Conservation (phyloP, 2,888 invertebrate genomes). For the Pogonocherus hispidulus region DNA sequence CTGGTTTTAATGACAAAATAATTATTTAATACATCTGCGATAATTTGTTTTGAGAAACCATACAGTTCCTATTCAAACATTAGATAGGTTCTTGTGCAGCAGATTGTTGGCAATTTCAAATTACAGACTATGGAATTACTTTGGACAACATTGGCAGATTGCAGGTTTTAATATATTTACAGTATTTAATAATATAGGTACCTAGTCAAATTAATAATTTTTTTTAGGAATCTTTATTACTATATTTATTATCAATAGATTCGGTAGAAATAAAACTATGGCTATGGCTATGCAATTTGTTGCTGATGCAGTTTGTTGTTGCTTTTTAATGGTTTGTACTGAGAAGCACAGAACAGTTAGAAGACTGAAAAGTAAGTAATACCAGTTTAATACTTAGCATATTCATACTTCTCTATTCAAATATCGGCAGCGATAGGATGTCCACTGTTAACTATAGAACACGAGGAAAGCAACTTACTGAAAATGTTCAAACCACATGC, state of each 20-base stretch:
- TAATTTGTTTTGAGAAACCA: constrained; percentile 65
- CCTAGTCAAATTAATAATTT: constrained; percentile 12
- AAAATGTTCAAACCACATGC: constrained; percentile 68
- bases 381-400: too few species aligned
- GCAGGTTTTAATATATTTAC: constrained; percentile 75
- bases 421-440: constrained; percentile 84
- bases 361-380: constrained; percentile 76
- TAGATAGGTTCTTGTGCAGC: constrained; percentile 75
- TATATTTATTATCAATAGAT: constrained; percentile 89
- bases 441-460: constrained; percentile 89
- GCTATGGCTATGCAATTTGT: constrained; percentile 91
- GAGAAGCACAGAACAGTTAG: too few species aligned
- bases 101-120: constrained; percentile 80
- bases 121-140: constrained; percentile 92
- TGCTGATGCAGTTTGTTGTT: constrained; percentile 84
- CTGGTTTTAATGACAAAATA: constrained; percentile 96
- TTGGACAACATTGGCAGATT: constrained; percentile 95
- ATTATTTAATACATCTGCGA: constrained; percentile 79
- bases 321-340: constrained; percentile 81
- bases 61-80: constrained; percentile 58
- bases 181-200: not conserved
- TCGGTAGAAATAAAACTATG: constrained; percentile 94
- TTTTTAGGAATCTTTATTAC: constrained; percentile 86
- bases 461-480: constrained; percentile 79
- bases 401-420: too few species aligned